Base-by-base conservation (phyloP, 2,888 invertebrate species). In the Archips xylosteana region DNA sequence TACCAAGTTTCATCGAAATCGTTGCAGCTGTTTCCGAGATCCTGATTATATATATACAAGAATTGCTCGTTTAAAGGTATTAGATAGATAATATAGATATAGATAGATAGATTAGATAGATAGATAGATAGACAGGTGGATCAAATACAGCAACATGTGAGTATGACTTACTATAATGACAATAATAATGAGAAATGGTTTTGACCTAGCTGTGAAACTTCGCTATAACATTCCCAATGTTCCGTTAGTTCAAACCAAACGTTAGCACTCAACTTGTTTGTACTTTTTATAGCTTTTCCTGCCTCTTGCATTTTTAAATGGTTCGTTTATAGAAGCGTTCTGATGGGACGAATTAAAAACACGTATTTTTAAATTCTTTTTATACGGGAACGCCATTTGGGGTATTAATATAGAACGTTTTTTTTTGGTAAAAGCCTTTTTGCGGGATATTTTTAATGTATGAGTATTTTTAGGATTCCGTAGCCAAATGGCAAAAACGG, bases 351-450 rank as follows among this genome's bases (percentile, higher is more conserved):
- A 51, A 65, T 65, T 65, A 34, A 15, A 64, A 51, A 15, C 45
- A 13, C n/a, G 49, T 65, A 65, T 51, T 47, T 63, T 45, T 45
- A 62, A 49, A 34, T 64, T 49, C 64, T 34, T 64, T 64, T 64
- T 47, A 49, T 12, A 62, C n/a, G 49, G 8, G 62, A 62, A 6
- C n/a, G 45, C 8, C 49, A 49, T 64, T 64, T 64, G 3, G 34
- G 47, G 39, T 10, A 15, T 12, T 45, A 42, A 63, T 63, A 45
- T 63, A 47, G 47, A 6, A 32, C 32, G 63, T 9, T 4, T 63
- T n/a, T 62, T 62, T 62, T 12, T 0, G 49, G 57, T 32, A 32
- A 57, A 8, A 54, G 54, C 54, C 32, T 57, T 57, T 57, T 32
- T 32, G 9, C 2, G 12, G 6, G 4, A 6, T 32, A 10, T 57